Base-by-base conservation (phyloP, 2,113 vertebrate genomes). In the Anseranas semipalmata region DNA sequence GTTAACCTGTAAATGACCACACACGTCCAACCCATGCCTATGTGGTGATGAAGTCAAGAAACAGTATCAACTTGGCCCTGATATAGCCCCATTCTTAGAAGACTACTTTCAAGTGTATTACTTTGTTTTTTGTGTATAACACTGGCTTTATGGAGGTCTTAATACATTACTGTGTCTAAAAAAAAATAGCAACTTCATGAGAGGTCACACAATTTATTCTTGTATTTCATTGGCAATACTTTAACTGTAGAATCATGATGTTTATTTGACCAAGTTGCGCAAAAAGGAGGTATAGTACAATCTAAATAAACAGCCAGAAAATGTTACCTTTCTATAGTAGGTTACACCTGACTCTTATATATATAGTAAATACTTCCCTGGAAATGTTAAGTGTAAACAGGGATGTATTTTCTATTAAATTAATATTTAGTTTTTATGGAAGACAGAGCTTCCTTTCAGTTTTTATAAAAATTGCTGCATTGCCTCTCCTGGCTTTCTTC, bases 341-440 rank as follows among this genome's bases (percentile, higher is more conserved):
- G 30, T 37, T 71, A 18, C 10, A 63, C 22, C 41, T 74, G 25
- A 66, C 6, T 63, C 39, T 84, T 33, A 43, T 53, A 66, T 90
- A 59, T 70, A 72, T 28, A 68, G 86, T 77, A 96, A 93, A 94
- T 92, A 71, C n/a, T 91, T 80, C 50, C 58, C 28, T 89, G 62
- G 21, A 77, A 96, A 85, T 68, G 39, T 93, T 90, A 85, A 74
- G 27, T 90, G 91, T 85, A 79, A 94, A 55, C 30, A 78, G 41
- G 33, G 8, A 71, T 74, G 50, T 17, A 86, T 94, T 93, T 82
- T 90, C 46, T 59, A 80, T 80, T 27, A 91, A 93, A 83, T 85
- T 91, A 80, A 58, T 76, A 20, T 76, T 93, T 94, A 37, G 71
- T 85, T 82, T 93, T 92, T 83, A 85, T 16, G 7, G 59, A 91